These are phyloP conservation scores for Dromiciops gliroides DNA, from an alignment of 2,113 vertebrate species.

Conservation along the genomic window DNA sequence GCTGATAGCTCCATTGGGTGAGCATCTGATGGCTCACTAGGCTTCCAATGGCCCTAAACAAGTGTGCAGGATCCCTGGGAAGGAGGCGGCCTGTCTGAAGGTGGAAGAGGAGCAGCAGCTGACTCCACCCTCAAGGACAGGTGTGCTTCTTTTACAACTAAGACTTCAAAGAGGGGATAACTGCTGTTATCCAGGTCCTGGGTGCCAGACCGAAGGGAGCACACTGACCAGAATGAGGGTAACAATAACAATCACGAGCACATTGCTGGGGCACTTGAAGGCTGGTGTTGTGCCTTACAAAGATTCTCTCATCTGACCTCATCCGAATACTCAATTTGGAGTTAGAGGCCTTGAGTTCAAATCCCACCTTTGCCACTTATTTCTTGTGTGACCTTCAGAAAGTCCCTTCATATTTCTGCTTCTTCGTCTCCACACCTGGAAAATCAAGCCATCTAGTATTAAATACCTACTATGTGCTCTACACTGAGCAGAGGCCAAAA, in stretches of 20 bases:
- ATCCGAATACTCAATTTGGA: neutral
- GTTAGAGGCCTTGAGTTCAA: neutral
- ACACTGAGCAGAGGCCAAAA: neutral
- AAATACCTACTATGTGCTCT: neutral
- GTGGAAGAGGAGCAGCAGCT: too few relatives aligned
- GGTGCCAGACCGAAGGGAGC: too few relatives aligned
- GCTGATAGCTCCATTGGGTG: neutral
- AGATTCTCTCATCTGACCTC: neutral
- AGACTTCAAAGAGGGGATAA: too few relatives aligned
- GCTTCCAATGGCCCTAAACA: neutral
- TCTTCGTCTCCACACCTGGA: too few relatives aligned
- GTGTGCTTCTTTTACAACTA: too few relatives aligned
- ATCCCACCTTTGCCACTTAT: neutral
- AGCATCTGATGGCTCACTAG: neutral
- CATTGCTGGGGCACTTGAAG: too few relatives aligned
- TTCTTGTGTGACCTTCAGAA: neutral
- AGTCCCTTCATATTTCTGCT: too few relatives aligned
- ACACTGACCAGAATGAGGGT: too few relatives aligned
- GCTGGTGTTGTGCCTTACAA: too few relatives aligned
- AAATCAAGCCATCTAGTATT: neutral
- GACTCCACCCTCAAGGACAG: neutral
- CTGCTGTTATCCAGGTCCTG: too few relatives aligned
- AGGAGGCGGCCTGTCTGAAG: too few relatives aligned
- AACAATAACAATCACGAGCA: too few relatives aligned
- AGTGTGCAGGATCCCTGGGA: neutral